Percentiles rank a stretch among this genome's conserved stretches.
These are phyloP conservation scores for Megamerina dolium DNA, from an alignment of 2,888 invertebrate genomes.

Conservation along the genomic window DNA sequence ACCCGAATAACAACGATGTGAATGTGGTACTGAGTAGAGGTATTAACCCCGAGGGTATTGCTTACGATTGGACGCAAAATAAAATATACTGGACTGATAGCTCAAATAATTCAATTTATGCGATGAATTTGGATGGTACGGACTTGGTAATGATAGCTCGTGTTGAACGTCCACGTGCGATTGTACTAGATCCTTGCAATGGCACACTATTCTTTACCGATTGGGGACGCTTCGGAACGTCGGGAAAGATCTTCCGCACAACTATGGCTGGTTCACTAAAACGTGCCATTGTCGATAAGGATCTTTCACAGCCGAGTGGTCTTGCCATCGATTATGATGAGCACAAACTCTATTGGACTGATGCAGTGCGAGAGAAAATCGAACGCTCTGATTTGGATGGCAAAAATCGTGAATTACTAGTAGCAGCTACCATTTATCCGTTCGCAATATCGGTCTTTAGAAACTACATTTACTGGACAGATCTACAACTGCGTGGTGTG, in stretches of 20 bases:
- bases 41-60: constrained; percentile 88
- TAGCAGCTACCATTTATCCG: constrained; percentile 89
- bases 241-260: constrained; percentile 88
- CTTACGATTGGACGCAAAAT: constrained; percentile 96
- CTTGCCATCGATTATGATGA: constrained; percentile 94
- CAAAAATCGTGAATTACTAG: constrained; percentile 71
- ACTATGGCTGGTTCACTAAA: constrained; percentile 95
- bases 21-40: constrained; percentile 68
- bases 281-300: constrained; percentile 79
- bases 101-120: constrained; percentile 87
- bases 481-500: constrained; percentile 85
- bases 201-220: constrained; percentile 94
- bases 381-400: constrained; percentile 89
- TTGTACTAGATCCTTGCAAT: constrained; percentile 94
- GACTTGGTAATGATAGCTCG: constrained; percentile 86
- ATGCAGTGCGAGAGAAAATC: constrained; percentile 91
- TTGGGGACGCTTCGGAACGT: constrained; percentile 89
- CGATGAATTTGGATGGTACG: constrained; percentile 85
- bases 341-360: constrained; percentile 92
- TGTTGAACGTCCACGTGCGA: constrained; percentile 88
- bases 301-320: constrained; percentile 91
- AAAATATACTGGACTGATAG: constrained; percentile 98
- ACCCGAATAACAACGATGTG: constrained; percentile 59
- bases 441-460: constrained; percentile 88
- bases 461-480: constrained; percentile 94